A percentile compares a stretch with the other conserved stretches of the same genome.
Conservation (phyloP, 2,113 vertebrate species). For the Ctenomys sociabilis region DNA sequence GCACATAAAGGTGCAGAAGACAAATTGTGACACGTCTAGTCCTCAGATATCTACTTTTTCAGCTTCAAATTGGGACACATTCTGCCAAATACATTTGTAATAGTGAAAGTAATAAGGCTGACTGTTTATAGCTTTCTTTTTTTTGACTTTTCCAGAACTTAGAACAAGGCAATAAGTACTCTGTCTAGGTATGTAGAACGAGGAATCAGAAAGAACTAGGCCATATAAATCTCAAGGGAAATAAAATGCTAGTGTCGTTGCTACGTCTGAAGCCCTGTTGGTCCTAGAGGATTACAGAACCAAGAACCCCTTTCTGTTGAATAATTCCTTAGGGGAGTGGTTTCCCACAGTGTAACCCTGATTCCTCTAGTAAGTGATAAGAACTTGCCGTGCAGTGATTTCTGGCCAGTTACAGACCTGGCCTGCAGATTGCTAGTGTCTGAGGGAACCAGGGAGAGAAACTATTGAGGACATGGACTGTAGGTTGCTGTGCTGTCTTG, state of each 20-base stretch:
- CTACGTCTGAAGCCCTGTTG: conserved; percentile 11
- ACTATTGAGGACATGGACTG: conserved; percentile 69
- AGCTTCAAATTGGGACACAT: conserved; percentile 30
- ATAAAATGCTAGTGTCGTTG: background rate
- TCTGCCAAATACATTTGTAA: background rate
- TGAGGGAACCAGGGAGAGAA: conserved; percentile 58
- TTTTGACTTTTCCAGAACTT: background rate
- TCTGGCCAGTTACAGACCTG: conserved; percentile 24
- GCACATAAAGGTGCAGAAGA: background rate
- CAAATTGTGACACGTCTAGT: background rate
- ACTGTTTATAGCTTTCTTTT: background rate
- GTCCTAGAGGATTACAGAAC: conserved; percentile 17
- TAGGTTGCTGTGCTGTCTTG: conserved; percentile 56
- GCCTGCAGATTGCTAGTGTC: conserved; percentile 61
- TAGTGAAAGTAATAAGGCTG: background rate
- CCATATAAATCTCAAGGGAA: conserved; percentile 29
- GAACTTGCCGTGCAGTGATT: conserved; percentile 62
- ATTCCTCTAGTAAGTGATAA: conserved; percentile 58
- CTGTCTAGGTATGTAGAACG: background rate
- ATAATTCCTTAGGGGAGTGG: background rate
- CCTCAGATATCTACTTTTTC: background rate
- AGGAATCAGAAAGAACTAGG: background rate
- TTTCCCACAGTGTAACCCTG: background rate
- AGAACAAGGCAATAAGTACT: background rate
- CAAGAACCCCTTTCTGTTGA: background rate